A percentile compares a stretch with the other conserved stretches of the same genome.
These are phyloP conservation scores for Andricus quercusramuli DNA, from an alignment of 2,888 invertebrate species.

Conservation along the genomic window DNA sequence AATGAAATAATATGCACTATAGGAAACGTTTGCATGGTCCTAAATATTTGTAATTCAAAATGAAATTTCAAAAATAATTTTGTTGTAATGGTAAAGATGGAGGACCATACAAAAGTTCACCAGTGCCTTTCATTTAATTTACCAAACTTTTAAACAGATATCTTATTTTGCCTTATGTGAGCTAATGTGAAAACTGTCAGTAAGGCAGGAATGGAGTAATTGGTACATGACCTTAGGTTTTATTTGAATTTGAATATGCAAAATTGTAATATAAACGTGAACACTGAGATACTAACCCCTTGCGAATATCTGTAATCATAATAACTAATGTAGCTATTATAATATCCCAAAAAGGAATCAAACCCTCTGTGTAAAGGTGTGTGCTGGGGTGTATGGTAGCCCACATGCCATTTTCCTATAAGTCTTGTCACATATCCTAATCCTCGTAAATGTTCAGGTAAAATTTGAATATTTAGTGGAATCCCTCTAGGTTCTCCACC, in stretches of 20 bases:
- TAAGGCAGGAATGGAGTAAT: too few species aligned
- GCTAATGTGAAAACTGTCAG: too few species aligned
- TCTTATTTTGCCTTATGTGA: too few species aligned
- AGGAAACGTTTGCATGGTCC: too few species aligned
- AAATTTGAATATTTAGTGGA: conserved; percentile 78
- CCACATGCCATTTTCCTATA: conserved; percentile 83
- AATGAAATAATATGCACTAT: too few species aligned
- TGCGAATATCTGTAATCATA: conserved; percentile 84
- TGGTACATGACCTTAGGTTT: too few species aligned
- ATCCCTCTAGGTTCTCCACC: conserved; percentile 81
- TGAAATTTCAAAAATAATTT: too few species aligned
- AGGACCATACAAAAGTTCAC: too few species aligned
- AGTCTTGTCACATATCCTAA: conserved; percentile 81
- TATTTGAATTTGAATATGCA: neutral
- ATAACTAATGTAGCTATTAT: conserved; percentile 91
- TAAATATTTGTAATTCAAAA: too few species aligned
- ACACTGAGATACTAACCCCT: conserved; percentile 63
- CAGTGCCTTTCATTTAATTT: too few species aligned
- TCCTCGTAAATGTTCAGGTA: conserved; percentile 80
- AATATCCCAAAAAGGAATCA: conserved; percentile 91
- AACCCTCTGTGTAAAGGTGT: conserved; percentile 89
- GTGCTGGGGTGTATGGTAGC: conserved; percentile 81
- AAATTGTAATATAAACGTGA: neutral
- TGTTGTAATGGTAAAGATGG: too few species aligned
- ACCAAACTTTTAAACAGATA: too few species aligned